Evolutionary conservation across 1,140 invertebrate genomes (phyloP).

Genomic region (Pseudomyrmex dendroicus): DNA sequence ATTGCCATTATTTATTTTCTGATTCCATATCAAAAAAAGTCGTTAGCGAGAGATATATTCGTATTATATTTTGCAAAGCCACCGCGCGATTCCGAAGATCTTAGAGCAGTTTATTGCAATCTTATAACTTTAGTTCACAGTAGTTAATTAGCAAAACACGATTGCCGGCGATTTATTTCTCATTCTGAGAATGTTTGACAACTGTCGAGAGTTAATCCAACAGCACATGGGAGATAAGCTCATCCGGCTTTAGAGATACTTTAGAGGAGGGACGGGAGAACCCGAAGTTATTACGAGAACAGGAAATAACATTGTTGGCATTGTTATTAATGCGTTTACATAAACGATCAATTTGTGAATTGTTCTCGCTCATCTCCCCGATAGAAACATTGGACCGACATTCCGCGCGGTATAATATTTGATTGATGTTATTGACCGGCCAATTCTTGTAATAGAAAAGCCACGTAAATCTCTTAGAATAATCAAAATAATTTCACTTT

Average conservation of each 20-base stretch:
- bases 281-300: constrained; percentile 31
- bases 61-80: too few relatives aligned
- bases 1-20: not conserved
- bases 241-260: constrained; percentile 35
- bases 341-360: constrained; percentile 12
- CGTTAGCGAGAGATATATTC: too few relatives aligned
- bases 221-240: constrained; percentile 19
- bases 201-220: constrained; percentile 29
- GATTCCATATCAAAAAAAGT: not conserved
- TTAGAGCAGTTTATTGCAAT: not conserved
- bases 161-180: not conserved
- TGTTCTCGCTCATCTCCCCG: not conserved
- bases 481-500: constrained; percentile 54
- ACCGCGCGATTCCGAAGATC: too few relatives aligned
- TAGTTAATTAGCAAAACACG: constrained; percentile 18
- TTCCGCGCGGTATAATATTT: not conserved
- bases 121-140: not conserved
- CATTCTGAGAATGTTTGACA: constrained; percentile 15
- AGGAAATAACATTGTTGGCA: constrained; percentile 18
- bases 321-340: constrained; percentile 32
- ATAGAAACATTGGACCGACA: constrained; percentile 24
- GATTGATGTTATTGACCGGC: not conserved
- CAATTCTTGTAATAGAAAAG: not conserved
- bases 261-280: not conserved
- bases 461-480: constrained; percentile 15